These are phyloP conservation scores for Columba livia DNA, from an alignment of 2,113 vertebrate species.

Conservation along the genomic window DNA sequence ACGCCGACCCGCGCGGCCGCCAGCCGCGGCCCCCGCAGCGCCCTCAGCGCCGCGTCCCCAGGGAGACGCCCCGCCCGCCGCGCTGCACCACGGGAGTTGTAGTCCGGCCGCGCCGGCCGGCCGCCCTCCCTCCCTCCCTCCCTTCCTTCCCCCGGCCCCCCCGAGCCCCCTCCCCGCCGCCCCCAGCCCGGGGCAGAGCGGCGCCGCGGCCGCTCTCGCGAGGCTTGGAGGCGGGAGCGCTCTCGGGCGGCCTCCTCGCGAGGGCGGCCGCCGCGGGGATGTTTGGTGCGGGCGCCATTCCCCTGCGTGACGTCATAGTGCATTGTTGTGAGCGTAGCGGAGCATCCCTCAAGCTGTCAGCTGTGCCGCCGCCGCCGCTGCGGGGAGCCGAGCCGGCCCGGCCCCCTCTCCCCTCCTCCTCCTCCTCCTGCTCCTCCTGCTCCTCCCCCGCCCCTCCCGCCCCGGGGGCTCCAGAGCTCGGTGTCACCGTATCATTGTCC, in stretches of 20 bases:
- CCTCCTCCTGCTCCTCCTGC: too few relatives aligned
- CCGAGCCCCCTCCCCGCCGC: not conserved
- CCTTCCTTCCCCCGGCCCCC: not conserved
- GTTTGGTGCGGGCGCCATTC: constrained; percentile 62
- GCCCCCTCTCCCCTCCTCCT: not conserved
- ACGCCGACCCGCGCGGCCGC: not conserved
- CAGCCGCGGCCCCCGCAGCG: not conserved
- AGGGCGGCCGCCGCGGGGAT: constrained; percentile 14
- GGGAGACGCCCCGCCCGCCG: not conserved
- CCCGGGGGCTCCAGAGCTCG: too few relatives aligned
- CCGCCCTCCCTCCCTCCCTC: not conserved
- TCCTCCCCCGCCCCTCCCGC: too few relatives aligned
- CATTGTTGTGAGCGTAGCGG: constrained; percentile 71
- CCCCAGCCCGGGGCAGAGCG: not conserved
- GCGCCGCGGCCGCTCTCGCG: constrained; percentile 32
- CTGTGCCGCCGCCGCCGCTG: constrained; percentile 34
- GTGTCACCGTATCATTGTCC: too few relatives aligned
- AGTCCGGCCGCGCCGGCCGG: not conserved
- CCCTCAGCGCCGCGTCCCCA: not conserved
- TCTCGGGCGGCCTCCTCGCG: constrained; percentile 28
- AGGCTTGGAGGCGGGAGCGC: constrained; percentile 1
- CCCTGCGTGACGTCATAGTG: constrained; percentile 68
- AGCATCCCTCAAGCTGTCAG: constrained; percentile 69
- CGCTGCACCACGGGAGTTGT: not conserved
- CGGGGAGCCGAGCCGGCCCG: constrained; percentile 25